These are phyloP conservation scores for Xiphorhynchus erythropygius DNA, from an alignment of 2,797 vertebrate species.

Conservation along the genomic window DNA sequence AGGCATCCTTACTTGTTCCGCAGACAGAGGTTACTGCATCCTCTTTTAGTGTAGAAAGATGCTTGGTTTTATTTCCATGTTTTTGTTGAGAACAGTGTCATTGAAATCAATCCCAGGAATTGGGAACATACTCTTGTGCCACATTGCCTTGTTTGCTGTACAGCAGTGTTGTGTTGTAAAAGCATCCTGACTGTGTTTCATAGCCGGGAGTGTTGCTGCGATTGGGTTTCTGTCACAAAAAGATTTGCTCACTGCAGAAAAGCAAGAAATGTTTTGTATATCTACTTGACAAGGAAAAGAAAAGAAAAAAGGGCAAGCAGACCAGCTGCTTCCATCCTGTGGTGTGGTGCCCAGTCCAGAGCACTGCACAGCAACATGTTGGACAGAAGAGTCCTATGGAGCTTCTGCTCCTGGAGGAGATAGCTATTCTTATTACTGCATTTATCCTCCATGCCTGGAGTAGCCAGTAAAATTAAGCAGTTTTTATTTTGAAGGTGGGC, in stretches of 20 bases:
- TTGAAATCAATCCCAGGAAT: neutral
- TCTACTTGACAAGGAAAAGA: neutral
- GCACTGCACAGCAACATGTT: rapidly evolving
- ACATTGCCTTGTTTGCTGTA: neutral
- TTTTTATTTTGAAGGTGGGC: neutral
- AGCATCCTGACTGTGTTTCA: neutral
- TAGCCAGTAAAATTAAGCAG: neutral
- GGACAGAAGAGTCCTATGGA: neutral
- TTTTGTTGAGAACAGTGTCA: neutral
- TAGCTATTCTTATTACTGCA: rapidly evolving
- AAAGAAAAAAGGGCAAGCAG: neutral
- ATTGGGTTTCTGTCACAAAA: neutral
- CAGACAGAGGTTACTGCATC: neutral
- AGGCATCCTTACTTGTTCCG: neutral
- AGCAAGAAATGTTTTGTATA: neutral
- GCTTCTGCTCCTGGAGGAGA: neutral
- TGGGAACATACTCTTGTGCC: neutral
- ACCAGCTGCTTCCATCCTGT: neutral
- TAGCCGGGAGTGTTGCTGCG: neutral
- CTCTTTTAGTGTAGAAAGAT: neutral
- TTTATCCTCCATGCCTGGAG: neutral
- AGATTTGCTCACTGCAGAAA: neutral
- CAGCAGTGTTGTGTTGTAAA: rapidly evolving
- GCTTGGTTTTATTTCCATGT: neutral
- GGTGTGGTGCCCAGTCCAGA: neutral